These are phyloP conservation scores for Abrostola triplasia DNA, from an alignment of 2,888 invertebrate species.

Conservation along the genomic window DNA sequence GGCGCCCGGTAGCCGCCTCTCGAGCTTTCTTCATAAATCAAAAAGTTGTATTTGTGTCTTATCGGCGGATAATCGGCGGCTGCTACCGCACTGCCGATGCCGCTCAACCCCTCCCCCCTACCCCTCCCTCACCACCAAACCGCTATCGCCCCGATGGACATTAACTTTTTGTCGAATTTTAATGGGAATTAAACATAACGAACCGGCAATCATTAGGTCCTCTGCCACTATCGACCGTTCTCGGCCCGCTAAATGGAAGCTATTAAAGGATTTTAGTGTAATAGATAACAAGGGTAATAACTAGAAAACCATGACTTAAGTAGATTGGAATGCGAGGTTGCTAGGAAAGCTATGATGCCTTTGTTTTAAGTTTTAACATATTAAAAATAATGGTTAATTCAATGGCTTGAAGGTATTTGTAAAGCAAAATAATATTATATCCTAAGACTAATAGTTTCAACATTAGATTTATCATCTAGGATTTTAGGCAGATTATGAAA, in stretches of 20 bases:
- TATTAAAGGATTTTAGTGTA: conserved; percentile 74
- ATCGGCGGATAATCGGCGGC: conserved; percentile 85
- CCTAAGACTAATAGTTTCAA: no score
- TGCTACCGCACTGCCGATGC: conserved; percentile 76
- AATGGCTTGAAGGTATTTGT: no score
- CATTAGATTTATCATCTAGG: no score
- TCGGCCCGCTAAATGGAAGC: conserved; percentile 70
- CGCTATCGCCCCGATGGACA: conserved; percentile 68
- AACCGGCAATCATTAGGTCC: conserved; percentile 71
- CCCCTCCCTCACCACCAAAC: conserved; percentile 33
- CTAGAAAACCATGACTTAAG: conserved; percentile 41
- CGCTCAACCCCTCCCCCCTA: conserved; percentile 49
- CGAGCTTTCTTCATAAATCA: conserved; percentile 87
- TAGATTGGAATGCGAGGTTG: conserved; percentile 39
- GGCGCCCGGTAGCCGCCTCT: conserved; percentile 84
- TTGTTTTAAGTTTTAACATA: conserved; percentile 8
- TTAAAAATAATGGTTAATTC: neutral
- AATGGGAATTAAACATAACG: conserved; percentile 76
- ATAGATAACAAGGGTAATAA: conserved; percentile 67
- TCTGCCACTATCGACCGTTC: conserved; percentile 63
- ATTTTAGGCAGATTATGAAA: no score
- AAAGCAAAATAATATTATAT: no score
- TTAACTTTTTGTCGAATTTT: conserved; percentile 79
- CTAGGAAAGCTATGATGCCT: conserved; percentile 5
- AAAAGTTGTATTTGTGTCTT: conserved; percentile 86